Evolutionary conservation across 1,140 invertebrate species (phyloP), one percentile per base, ranked within the genome.

Genomic region (Globodera rostochiensis): DNA sequence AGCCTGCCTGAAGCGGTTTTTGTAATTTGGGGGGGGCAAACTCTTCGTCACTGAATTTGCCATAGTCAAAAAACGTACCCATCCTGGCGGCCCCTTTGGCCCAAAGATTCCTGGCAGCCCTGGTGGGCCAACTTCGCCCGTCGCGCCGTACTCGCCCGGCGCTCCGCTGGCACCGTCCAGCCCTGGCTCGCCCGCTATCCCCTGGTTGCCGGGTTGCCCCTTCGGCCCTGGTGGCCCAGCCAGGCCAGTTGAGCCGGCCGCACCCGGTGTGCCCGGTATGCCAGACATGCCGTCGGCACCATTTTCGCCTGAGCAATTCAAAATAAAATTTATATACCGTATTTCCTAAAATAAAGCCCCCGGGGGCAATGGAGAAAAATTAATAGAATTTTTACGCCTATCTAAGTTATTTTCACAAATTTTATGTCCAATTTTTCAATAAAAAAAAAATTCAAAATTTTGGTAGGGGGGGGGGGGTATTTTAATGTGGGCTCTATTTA

Each of bases 41-140:
- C 15, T 64, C 19, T 64, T 64, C 19, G 11, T 0, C 19, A 64
- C 11, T 36, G 36, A 36, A 36, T 36, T 36, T 36, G 36, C 36
- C 19, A 1, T 64, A 4, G 15, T 0, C 36, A 36, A 36, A 64
- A 64, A 60, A 25, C 47, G 50, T 8, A 76, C 74, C 6, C 19
- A 45, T 76, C 74, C 74, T 19, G 57, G 57, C 8, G 50, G 4
- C 7, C 74, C 74, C 46, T 76, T 76, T 15, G 74, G 74, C 19
- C 74, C 74, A 0, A 49, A 49, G n/a, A 76, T 76, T 45, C 74
- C 74, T 4, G 50, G 13, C 66, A 60, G 46, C 3, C 74, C 74
- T 0, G 19, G 4, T 50, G 57, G 57, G 19, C 74, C 74, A 19
- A 3, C 15, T 8, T 76, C 49, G 45, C 74, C 74, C 46, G 36